Evolutionary conservation across 2,797 vertebrate species (phyloP), one percentile per base, ranked within the genome.

Genomic region (Ctenosaura bakeri): DNA sequence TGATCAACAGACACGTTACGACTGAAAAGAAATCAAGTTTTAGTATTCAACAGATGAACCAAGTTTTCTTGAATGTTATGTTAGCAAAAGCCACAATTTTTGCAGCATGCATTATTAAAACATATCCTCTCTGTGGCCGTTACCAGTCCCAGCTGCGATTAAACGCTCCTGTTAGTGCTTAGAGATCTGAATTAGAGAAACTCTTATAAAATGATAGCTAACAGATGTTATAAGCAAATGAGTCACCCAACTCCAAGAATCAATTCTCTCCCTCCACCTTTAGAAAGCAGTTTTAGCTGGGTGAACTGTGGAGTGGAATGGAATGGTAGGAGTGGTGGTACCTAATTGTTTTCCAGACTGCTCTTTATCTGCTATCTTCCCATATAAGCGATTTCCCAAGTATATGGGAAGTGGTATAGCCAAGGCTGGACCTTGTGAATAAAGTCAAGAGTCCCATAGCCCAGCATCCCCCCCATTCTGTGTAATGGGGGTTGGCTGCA

Each of bases 1-100:
- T 98, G 98, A 97, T 99, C 99, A 92, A 98, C 98, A 95, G 98
- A 98, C 94, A 98, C 98, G 94, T 98, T 98, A 97, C 98, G 98
- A 98, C 98, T 99, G 98, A 96, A 94, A 97, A 80, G 96, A 93
- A 98, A 95, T 59, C 77, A 89, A n/a, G 29, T 83, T 91, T 91
- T 18, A 0, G 1, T 56, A 87, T 54, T 92, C 38, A 93, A 91
- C 2, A n/a, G 85, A 62, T 91, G 84, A 89, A 86, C 32, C 38
- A 52, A 12, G 13, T 22, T 77, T 66, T 54, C 81, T 79, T 77
- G 8, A 3, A 0, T 0, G 0, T 24, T 16, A 9, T 6, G 69
- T 94, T 78, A 93, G 82, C 32, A 82, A 91, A 90, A 84, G 62
- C 74, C 50, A 13, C 29, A 32, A 59, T 77, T n/a, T 78, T 46